Conservation (phyloP, 2,888 invertebrate genomes). For the Lasioglossum figueresi region DNA sequence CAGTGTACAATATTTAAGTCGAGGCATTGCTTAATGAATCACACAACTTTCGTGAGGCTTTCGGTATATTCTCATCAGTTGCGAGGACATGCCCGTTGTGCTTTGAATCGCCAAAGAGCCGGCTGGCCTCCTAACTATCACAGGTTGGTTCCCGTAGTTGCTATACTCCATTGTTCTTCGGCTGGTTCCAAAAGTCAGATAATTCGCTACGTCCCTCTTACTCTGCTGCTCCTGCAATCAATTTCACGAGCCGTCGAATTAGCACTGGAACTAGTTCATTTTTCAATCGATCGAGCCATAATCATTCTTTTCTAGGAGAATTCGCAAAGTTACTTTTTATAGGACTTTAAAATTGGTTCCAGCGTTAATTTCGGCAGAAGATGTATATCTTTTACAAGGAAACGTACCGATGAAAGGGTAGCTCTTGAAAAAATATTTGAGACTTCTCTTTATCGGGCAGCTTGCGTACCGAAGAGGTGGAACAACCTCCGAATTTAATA, state of each 20-base stretch:
- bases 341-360: not conserved
- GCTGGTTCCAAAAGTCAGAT: constrained; percentile 79
- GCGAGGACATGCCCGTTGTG: constrained; percentile 56
- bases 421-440: not conserved
- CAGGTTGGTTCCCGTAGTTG: constrained; percentile 81
- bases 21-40: constrained; percentile 69
- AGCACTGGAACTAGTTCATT: not conserved
- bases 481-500: not conserved
- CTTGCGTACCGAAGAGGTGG: too few relatives aligned
- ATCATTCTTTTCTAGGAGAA: not conserved
- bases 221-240: constrained; percentile 77
- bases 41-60: constrained; percentile 75
- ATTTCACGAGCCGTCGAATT: not conserved
- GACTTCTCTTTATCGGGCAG: too few relatives aligned
- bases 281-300: not conserved
- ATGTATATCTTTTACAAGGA: not conserved
- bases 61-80: constrained; percentile 70
- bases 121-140: constrained; percentile 73
- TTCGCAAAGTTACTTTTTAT: not conserved
- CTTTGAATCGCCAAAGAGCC: constrained; percentile 41
- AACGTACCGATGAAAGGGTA: not conserved
- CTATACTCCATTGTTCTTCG: constrained; percentile 81
- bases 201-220: constrained; percentile 70
- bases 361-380: not conserved
- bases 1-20: not conserved